A percentile compares a stretch with the other conserved stretches of the same genome.
Evolutionary conservation across 2,888 invertebrate genomes (phyloP).

Genomic region (Tetragonisca angustula): DNA sequence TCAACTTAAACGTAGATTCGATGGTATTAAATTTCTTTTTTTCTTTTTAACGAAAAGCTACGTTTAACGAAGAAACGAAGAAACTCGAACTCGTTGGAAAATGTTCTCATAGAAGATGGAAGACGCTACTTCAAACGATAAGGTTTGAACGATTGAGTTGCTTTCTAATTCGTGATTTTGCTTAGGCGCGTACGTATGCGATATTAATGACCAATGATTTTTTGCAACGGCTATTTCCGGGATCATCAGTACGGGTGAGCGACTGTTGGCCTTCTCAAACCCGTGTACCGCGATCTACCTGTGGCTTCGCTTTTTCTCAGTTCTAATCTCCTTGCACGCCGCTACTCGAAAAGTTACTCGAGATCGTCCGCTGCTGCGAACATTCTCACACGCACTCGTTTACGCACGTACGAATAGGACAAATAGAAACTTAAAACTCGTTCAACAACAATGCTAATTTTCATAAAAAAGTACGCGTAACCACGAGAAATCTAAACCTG

Average conservation of each 20-base stretch:
- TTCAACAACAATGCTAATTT: constrained; percentile 20
- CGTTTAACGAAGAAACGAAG: neutral
- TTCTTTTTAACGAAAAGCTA: neutral
- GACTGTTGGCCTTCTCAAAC: constrained; percentile 53
- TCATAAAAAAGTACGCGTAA: neutral
- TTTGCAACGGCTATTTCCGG: constrained; percentile 52
- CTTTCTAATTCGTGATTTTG: constrained; percentile 15
- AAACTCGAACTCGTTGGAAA: neutral
- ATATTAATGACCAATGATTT: constrained; percentile 25
- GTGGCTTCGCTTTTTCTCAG: constrained; percentile 47
- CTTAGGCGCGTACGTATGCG: neutral
- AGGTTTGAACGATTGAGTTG: neutral
- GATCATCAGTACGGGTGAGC: constrained; percentile 57
- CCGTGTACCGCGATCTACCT: constrained; percentile 53
- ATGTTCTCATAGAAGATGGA: neutral
- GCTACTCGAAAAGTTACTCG: constrained; percentile 19
- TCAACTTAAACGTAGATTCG: neutral
- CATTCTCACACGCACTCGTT: neutral
- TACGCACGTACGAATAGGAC: constrained; percentile 18
- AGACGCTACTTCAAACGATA: neutral
- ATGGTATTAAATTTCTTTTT: neutral
- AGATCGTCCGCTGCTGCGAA: constrained; percentile 42
- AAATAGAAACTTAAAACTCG: neutral
- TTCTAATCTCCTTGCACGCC: constrained; percentile 38
- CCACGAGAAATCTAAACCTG: neutral